These are phyloP conservation scores for Tetranychus piercei DNA, from an alignment of 2,888 invertebrate genomes.

Conservation along the genomic window DNA sequence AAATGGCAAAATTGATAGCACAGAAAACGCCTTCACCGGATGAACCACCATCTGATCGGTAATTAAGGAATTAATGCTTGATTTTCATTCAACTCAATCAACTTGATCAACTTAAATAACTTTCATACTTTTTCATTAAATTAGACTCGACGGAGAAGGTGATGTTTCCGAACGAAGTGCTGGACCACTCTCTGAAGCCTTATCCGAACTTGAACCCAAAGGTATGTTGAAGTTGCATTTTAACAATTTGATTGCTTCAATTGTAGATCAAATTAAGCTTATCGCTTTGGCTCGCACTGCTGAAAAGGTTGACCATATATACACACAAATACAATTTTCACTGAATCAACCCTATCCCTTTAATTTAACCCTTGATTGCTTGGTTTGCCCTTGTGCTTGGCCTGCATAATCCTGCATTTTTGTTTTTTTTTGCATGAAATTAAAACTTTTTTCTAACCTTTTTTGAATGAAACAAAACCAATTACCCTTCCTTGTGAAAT, in stretches of 20 bases:
- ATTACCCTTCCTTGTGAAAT: too few relatives aligned
- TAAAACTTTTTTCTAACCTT: too few relatives aligned
- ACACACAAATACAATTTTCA: too few relatives aligned
- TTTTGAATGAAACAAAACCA: too few relatives aligned
- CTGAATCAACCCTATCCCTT: too few relatives aligned
- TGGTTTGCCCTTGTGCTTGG: too few relatives aligned
- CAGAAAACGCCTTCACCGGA: conserved; percentile 39
- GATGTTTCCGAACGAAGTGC: conserved; percentile 9
- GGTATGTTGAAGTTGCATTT: not conserved
- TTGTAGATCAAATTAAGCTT: too few relatives aligned
- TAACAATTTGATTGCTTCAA: not conserved
- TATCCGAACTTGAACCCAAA: conserved; percentile 1
- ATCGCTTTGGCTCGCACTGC: too few relatives aligned
- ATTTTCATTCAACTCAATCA: not conserved
- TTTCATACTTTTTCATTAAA: not conserved
- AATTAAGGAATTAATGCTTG: not conserved
- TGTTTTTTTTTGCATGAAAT: too few relatives aligned
- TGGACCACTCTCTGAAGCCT: conserved; percentile 2
- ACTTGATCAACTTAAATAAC: not conserved
- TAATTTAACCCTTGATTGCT: too few relatives aligned
- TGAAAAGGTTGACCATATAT: too few relatives aligned
- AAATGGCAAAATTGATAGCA: conserved; percentile 55
- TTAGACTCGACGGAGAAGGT: conserved; percentile 10
- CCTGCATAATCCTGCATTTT: too few relatives aligned
- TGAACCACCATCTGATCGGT: conserved; percentile 29